A percentile compares a stretch with the other conserved stretches of the same genome.
Conservation (phyloP, 2,888 invertebrate genomes). For the Patella pellucida region DNA sequence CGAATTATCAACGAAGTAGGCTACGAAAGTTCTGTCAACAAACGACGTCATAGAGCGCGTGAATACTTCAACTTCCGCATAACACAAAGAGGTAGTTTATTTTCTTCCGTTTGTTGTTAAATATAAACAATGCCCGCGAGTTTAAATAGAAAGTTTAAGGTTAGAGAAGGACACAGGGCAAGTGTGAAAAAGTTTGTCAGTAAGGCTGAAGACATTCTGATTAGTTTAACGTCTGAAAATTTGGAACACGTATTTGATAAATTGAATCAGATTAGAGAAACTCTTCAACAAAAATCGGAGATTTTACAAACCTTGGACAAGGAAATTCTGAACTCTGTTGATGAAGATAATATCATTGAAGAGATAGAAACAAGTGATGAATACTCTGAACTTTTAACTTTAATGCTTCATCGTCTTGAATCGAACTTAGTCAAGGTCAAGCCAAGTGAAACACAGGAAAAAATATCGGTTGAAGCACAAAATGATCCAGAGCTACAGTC, state of each 20-base stretch:
- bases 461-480: too few species aligned
- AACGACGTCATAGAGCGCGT: too few species aligned
- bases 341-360: not conserved
- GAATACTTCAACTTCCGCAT: too few species aligned
- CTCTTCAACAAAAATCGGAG: not conserved
- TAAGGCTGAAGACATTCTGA: not conserved
- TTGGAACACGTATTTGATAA: not conserved
- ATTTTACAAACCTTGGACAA: not conserved
- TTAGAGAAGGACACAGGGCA: constrained; percentile 2
- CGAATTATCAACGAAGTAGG: too few species aligned
- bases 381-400: not conserved
- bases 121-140: not conserved
- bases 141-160: not conserved
- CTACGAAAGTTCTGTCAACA: too few species aligned
- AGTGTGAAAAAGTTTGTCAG: not conserved
- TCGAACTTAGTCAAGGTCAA: not conserved
- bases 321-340: not conserved
- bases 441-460: not conserved
- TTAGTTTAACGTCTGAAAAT: not conserved
- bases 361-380: constrained; percentile 1
- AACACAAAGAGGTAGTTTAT: too few species aligned
- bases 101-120: too few species aligned
- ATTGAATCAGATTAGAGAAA: not conserved
- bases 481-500: too few species aligned
- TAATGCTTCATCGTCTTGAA: not conserved